Conservation (phyloP, 2,113 vertebrate species). For the Dromiciops gliroides region DNA sequence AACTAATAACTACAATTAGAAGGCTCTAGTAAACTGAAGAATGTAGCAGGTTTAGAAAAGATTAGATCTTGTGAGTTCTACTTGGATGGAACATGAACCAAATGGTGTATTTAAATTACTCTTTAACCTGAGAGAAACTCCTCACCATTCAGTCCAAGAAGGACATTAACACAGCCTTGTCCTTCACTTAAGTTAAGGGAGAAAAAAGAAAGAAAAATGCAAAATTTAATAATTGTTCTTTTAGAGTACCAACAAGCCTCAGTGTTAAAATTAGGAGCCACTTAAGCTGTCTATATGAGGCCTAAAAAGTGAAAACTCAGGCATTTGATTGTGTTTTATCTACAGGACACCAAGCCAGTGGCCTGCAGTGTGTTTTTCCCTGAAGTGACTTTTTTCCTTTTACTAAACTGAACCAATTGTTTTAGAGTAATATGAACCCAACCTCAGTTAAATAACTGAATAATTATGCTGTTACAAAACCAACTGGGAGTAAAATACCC, state of each 20-base stretch:
- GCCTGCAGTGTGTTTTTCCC: neutral
- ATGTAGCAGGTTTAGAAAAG: constrained; percentile 73
- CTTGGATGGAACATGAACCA: constrained; percentile 52
- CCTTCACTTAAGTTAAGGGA: constrained; percentile 21
- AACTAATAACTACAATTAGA: constrained; percentile 74
- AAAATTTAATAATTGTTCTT: constrained; percentile 50
- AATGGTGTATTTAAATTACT: constrained; percentile 63
- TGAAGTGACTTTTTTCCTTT: constrained; percentile 16
- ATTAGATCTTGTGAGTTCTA: constrained; percentile 69
- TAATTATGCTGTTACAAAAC: neutral
- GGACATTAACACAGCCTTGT: neutral
- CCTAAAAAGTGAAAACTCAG: neutral
- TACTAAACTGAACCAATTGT: constrained; percentile 17
- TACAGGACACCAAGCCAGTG: neutral
- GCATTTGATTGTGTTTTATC: neutral
- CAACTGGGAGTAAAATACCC: neutral
- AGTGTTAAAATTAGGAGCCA: neutral
- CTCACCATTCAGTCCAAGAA: neutral
- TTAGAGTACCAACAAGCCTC: constrained; percentile 48
- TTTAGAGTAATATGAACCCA: neutral
- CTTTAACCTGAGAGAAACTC: constrained; percentile 13
- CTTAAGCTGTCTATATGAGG: neutral
- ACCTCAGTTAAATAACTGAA: constrained; percentile 25
- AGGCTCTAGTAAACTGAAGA: constrained; percentile 65
- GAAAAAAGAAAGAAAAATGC: constrained; percentile 40